Conservation (phyloP, 2,888 invertebrate genomes). For the Amorpha juglandis region DNA sequence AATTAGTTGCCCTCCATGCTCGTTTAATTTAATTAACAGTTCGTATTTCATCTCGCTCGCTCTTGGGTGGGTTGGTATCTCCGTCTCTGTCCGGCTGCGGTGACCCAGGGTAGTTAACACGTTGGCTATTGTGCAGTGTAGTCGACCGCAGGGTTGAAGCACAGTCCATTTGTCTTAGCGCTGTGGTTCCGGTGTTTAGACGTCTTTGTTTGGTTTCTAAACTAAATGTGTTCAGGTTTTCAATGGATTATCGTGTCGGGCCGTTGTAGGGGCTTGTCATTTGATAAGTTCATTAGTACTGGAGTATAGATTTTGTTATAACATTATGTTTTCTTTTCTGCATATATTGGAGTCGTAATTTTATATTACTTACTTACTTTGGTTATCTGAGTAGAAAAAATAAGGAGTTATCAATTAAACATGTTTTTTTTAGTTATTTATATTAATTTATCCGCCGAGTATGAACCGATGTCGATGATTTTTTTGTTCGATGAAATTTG, state of each 20-base stretch:
- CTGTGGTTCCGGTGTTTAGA: conserved; percentile 15
- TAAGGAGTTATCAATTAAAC: no score
- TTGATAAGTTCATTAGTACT: background rate
- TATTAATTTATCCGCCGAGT: no score
- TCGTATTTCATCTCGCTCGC: conserved; percentile 38
- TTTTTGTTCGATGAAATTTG: no score
- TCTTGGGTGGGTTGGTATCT: conserved; percentile 15
- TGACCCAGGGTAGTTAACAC: conserved; percentile 68
- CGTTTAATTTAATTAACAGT: conserved; percentile 65
- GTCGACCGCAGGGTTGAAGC: conserved; percentile 42
- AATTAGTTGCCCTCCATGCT: conserved; percentile 54
- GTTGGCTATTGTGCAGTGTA: conserved; percentile 63
- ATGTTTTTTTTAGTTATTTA: no score
- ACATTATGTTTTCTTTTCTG: background rate
- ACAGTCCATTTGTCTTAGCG: conserved; percentile 25
- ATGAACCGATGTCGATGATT: no score
- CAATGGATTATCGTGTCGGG: conserved; percentile 6
- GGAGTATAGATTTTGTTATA: background rate
- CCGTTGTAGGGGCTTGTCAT: background rate
- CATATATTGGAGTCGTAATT: no score
- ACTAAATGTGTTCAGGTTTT: conserved; percentile 7
- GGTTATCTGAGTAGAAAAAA: no score
- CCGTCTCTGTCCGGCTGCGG: conserved; percentile 46
- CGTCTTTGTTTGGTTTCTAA: conserved; percentile 13
- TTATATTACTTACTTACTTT: no score